A percentile compares a stretch with the other conserved stretches of the same genome.
phyloP scores from a whole-genome alignment of 2,113 vertebrate genomes.

The Lophura nycthemera region DNA sequence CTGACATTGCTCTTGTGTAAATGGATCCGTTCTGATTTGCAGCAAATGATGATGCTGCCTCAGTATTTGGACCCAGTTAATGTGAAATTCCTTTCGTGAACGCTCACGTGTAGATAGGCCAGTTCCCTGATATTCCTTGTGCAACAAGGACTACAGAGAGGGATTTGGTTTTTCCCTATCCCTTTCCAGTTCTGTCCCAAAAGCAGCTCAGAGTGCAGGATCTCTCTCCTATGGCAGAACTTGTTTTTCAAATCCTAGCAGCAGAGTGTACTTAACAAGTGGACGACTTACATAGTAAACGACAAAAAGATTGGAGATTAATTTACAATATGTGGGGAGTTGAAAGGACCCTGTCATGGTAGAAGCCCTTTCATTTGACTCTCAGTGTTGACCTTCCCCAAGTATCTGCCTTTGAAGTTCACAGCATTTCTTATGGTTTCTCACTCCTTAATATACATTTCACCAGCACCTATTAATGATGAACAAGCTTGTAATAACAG shows the following conservation, averaged over 20 bases:
- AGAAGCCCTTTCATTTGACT: constrained; percentile 37
- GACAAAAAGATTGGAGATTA: neutral
- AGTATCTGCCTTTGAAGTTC: constrained; percentile 52
- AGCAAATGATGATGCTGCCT: neutral
- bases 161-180: neutral
- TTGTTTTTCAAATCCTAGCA: neutral
- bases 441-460: neutral
- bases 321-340: neutral
- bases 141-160: neutral
- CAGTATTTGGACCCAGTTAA: neutral
- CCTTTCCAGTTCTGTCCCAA: neutral
- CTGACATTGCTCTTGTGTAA: neutral
- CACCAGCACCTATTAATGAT: constrained; percentile 4
- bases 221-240: neutral
- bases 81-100: neutral
- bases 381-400: neutral
- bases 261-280: constrained; percentile 8
- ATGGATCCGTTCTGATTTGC: neutral
- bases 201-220: neutral
- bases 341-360: constrained; percentile 13
- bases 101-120: neutral
- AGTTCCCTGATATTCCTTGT: neutral
- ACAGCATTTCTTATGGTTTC: constrained; percentile 21
- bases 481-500: constrained; percentile 36
- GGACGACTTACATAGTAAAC: constrained; percentile 5